phyloP scores from a whole-genome alignment of 2,888 invertebrate genomes.

The Eulithis testata region DNA sequence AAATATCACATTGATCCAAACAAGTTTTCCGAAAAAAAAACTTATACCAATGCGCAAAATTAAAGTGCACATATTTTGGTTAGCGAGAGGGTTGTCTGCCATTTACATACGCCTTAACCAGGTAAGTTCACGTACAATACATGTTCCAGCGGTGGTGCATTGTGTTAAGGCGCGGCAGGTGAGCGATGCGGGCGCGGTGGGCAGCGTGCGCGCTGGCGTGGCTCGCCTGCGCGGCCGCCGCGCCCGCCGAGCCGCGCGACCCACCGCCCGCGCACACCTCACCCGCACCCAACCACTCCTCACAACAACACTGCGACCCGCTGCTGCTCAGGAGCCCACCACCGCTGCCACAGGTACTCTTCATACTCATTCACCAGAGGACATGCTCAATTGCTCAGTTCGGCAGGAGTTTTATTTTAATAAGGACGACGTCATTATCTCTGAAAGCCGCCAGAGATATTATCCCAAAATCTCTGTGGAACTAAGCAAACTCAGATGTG shows the following conservation, averaged over 20 bases:
- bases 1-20: too few relatives aligned
- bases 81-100: too few relatives aligned
- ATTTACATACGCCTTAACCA: too few relatives aligned
- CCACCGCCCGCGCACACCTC: conserved; percentile 50
- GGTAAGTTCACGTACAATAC: neutral
- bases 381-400: too few relatives aligned
- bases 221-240: conserved; percentile 74
- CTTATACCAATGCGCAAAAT: too few relatives aligned
- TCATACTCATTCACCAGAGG: neutral
- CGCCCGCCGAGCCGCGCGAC: conserved; percentile 63
- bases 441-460: too few relatives aligned
- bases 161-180: conserved; percentile 58
- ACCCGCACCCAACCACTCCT: conserved; percentile 47
- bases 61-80: too few relatives aligned
- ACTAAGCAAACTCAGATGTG: too few relatives aligned
- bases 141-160: conserved; percentile 44
- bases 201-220: conserved; percentile 76
- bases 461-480: too few relatives aligned
- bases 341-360: conserved; percentile 62
- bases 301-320: conserved; percentile 60
- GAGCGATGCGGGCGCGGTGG: conserved; percentile 77
- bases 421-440: too few relatives aligned
- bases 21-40: too few relatives aligned
- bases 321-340: conserved; percentile 63
- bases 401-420: too few relatives aligned